Percentiles rank a stretch among this genome's conserved stretches.
Conservation (phyloP, 1,140 invertebrate species). For the Aphelenchoides besseyi region DNA sequence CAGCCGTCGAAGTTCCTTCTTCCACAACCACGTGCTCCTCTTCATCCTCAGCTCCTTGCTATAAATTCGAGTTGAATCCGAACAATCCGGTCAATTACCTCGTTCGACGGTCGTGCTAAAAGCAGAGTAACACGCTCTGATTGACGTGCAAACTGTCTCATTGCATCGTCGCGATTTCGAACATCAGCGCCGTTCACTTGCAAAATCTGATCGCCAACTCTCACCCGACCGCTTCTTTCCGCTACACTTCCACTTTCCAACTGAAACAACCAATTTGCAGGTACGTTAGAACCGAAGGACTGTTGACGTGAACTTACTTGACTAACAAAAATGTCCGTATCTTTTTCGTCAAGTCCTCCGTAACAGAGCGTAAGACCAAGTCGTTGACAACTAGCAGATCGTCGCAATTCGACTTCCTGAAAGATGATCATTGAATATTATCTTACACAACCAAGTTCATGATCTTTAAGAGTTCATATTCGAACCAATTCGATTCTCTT, state of each 20-base stretch:
- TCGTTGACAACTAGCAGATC: constrained; percentile 65
- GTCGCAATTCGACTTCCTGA: constrained; percentile 72
- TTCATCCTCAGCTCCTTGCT: constrained; percentile 38
- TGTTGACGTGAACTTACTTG: constrained; percentile 64
- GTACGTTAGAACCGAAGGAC: not conserved
- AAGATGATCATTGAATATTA: constrained; percentile 3
- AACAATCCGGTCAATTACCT: not conserved
- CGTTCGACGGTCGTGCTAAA: constrained; percentile 62
- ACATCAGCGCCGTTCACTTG: constrained; percentile 68
- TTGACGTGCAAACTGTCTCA: constrained; percentile 65
- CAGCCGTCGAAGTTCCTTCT: constrained; percentile 9
- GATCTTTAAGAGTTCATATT: too few relatives aligned
- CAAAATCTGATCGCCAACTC: constrained; percentile 74
- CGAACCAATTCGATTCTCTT: not conserved
- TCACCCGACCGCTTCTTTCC: constrained; percentile 70
- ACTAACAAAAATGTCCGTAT: constrained; percentile 72
- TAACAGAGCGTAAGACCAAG: constrained; percentile 73
- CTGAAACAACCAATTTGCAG: constrained; percentile 46
- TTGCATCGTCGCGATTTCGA: constrained; percentile 65
- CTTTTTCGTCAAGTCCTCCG: constrained; percentile 67
- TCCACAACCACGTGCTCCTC: constrained; percentile 28
- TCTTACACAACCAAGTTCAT: too few relatives aligned
- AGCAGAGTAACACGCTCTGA: constrained; percentile 64
- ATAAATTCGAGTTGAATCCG: not conserved
- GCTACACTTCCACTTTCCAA: constrained; percentile 72